Conservation (phyloP, 1,140 invertebrate species). For the Ostrea edulis region DNA sequence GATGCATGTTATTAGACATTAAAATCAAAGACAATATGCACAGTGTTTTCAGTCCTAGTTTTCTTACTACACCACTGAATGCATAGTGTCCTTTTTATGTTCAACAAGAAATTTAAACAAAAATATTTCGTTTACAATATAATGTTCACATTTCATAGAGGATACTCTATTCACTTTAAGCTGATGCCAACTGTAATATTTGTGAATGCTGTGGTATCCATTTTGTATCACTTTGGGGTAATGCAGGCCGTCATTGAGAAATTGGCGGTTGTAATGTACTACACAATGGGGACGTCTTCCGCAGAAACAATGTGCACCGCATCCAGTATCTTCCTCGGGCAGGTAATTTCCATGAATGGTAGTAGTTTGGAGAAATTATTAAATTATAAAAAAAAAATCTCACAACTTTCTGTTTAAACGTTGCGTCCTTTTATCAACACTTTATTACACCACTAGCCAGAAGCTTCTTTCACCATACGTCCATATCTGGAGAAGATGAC, state of each 20-base stretch:
- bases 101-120: too few species aligned
- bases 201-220: conserved; percentile 68
- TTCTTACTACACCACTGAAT: too few species aligned
- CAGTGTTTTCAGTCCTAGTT: too few species aligned
- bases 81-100: too few species aligned
- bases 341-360: conserved; percentile 54
- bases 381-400: neutral
- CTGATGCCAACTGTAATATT: conserved; percentile 72
- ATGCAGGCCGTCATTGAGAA: conserved; percentile 68
- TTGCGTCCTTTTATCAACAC: neutral
- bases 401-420: neutral
- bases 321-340: conserved; percentile 75
- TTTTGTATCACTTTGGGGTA: conserved; percentile 71
- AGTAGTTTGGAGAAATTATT: too few species aligned
- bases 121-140: too few species aligned
- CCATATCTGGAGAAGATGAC: conserved; percentile 70
- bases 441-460: conserved; percentile 65
- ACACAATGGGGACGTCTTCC: conserved; percentile 70
- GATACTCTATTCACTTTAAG: conserved; percentile 54
- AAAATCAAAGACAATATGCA: neutral
- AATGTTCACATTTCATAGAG: too few species aligned
- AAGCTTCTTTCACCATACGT: conserved; percentile 70
- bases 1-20: neutral
- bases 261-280: conserved; percentile 66
- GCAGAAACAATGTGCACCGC: conserved; percentile 70